Conservation (phyloP, 2,888 invertebrate species). For the Rhodophaea formosa region DNA sequence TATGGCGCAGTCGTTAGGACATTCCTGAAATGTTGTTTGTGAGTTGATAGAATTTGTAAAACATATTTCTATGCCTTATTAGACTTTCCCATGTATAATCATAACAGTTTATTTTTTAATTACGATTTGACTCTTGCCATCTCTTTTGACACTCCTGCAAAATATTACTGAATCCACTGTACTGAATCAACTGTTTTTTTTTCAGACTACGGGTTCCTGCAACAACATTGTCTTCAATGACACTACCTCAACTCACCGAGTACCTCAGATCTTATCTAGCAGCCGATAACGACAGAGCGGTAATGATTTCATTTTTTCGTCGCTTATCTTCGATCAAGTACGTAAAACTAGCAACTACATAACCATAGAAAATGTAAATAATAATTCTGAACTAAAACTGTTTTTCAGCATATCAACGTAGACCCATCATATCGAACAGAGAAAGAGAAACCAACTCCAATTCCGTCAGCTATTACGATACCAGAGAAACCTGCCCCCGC, state of each 20-base stretch:
- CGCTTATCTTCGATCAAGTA: too few relatives aligned
- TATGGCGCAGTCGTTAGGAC: too few relatives aligned
- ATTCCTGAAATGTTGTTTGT: too few relatives aligned
- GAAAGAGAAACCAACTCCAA: slow-evolving; percentile 45
- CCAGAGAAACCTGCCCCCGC: slow-evolving; percentile 34
- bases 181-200: slow-evolving; percentile 35
- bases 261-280: slow-evolving; percentile 84
- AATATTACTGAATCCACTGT: background rate
- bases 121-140: too few relatives aligned
- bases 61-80: too few relatives aligned
- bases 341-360: too few relatives aligned
- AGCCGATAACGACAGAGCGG: slow-evolving; percentile 67
- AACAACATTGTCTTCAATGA: slow-evolving; percentile 90
- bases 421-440: slow-evolving; percentile 50
- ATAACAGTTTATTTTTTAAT: too few relatives aligned
- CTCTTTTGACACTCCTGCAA: too few relatives aligned
- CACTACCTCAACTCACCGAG: slow-evolving; percentile 91
- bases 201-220: slow-evolving; percentile 85
- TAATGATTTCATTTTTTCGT: slow-evolving; percentile 31
- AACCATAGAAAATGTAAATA: too few relatives aligned
- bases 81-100: too few relatives aligned
- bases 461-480: slow-evolving; percentile 31
- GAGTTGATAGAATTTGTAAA: too few relatives aligned
- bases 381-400: too few relatives aligned
- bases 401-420: slow-evolving; percentile 63